A percentile compares a stretch with the other conserved stretches of the same genome.
Evolutionary conservation across 1,140 invertebrate genomes (phyloP).

Genomic region (Orius laevigatus): DNA sequence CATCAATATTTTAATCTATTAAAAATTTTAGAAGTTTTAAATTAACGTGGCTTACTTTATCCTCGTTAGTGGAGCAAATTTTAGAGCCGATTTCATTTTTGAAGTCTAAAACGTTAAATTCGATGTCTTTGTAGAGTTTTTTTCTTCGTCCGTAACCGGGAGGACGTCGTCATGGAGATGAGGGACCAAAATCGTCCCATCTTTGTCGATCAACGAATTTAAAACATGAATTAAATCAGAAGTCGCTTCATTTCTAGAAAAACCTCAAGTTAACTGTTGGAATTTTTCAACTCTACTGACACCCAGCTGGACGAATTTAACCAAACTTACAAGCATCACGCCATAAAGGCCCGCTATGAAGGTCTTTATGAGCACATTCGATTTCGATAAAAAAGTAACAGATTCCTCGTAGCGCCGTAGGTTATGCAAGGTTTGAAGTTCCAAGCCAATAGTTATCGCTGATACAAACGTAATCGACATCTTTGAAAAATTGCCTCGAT

Average conservation of each 20-base stretch:
- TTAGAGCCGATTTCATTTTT: conserved; percentile 49
- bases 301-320: too few species aligned
- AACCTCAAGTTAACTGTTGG: neutral
- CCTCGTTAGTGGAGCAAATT: conserved; percentile 53
- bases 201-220: conserved; percentile 61
- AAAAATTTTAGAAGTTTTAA: neutral
- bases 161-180: conserved; percentile 66
- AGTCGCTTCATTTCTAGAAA: conserved; percentile 62
- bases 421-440: conserved; percentile 89
- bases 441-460: conserved; percentile 99
- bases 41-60: conserved; percentile 43
- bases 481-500: conserved; percentile 59
- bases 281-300: conserved; percentile 1
- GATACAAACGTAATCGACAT: conserved; percentile 90
- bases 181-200: conserved; percentile 68
- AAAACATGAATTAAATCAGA: conserved; percentile 72
- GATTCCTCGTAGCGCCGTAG: conserved; percentile 85
- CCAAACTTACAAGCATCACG: conserved; percentile 60
- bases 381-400: conserved; percentile 87
- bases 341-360: conserved; percentile 93
- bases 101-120: conserved; percentile 77
- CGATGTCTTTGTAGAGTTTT: conserved; percentile 66
- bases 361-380: conserved; percentile 73
- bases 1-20: conserved; percentile 54
- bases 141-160: conserved; percentile 55